Percentiles rank a stretch among this genome's conserved stretches.
phyloP scores from a whole-genome alignment of 2,888 invertebrate genomes.

The Drosophila testacea region DNA sequence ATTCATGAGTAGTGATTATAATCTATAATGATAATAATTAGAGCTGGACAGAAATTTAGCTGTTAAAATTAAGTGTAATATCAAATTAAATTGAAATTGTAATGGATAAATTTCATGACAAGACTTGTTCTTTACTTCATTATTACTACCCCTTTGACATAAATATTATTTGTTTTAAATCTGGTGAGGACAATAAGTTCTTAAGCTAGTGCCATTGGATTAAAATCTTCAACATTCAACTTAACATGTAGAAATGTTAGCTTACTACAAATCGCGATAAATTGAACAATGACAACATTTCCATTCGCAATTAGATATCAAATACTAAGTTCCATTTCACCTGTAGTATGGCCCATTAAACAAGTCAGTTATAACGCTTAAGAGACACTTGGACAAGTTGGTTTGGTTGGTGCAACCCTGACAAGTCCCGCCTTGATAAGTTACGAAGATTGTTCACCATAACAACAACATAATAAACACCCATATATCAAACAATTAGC shows the following conservation, averaged over 20 bases:
- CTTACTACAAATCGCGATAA: not conserved
- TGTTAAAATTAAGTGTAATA: no score
- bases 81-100: no score
- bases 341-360: constrained; percentile 47
- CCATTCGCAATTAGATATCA: not conserved
- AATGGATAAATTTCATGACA: no score
- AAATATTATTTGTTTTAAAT: no score
- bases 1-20: not conserved
- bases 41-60: no score
- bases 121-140: no score
- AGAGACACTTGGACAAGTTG: constrained; percentile 19
- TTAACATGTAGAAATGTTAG: not conserved
- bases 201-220: no score
- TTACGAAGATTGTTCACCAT: constrained; percentile 55
- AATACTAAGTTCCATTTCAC: constrained; percentile 23
- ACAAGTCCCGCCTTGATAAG: constrained; percentile 43
- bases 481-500: constrained; percentile 76
- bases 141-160: no score
- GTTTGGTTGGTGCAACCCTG: constrained; percentile 32
- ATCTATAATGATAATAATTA: not conserved
- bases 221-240: no score
- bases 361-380: constrained; percentile 27
- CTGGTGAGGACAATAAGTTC: no score
- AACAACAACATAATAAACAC: constrained; percentile 54
- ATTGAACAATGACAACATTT: not conserved